Conservation (phyloP, 2,113 vertebrate genomes). For the Neotoma lepida region DNA sequence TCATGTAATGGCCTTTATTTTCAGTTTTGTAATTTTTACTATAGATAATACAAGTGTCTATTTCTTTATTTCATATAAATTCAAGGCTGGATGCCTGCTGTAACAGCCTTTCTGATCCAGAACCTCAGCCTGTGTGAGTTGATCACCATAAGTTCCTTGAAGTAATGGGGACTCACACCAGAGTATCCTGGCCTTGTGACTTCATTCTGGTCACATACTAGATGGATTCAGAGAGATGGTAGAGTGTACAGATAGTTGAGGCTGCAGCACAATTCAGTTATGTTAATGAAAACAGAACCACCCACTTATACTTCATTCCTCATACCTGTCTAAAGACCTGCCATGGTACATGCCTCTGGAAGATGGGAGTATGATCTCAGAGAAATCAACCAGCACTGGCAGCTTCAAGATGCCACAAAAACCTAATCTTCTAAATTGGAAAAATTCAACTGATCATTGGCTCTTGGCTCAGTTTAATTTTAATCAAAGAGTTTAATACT, state of each 20-base stretch:
- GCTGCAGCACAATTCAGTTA: not conserved
- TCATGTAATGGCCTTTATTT: not conserved
- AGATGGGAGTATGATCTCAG: not conserved
- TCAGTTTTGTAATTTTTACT: not conserved
- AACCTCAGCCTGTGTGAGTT: not conserved
- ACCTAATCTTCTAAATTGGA: not conserved
- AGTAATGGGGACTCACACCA: too few relatives aligned
- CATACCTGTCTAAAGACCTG: not conserved
- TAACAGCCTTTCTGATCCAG: not conserved
- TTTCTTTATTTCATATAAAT: not conserved
- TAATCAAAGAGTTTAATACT: not conserved
- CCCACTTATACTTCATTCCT: not conserved
- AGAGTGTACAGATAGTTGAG: not conserved
- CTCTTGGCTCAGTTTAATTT: not conserved
- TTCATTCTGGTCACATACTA: not conserved
- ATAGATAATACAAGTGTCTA: not conserved
- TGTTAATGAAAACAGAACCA: not conserved
- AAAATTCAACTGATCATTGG: not conserved
- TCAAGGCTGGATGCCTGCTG: not conserved
- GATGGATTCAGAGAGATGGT: not conserved
- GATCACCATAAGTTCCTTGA: not conserved
- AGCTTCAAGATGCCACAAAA: not conserved
- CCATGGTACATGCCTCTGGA: not conserved
- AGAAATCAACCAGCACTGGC: not conserved
- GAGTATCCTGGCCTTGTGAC: not conserved